Evolutionary conservation across 1,140 invertebrate species (phyloP).

Genomic region (Aphelenchoides avenae): DNA sequence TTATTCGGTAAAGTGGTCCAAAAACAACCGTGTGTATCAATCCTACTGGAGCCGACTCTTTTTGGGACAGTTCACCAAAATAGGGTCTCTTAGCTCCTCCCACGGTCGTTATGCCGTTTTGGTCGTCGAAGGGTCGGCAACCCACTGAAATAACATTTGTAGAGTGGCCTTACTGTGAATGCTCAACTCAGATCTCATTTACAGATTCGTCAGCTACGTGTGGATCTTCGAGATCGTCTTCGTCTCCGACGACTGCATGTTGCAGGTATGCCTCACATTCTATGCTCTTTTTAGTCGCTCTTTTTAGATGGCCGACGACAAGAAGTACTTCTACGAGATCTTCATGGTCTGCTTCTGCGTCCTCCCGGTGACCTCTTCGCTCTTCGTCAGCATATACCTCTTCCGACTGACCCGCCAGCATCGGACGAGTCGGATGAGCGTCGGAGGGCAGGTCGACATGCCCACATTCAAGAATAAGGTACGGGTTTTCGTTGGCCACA

Average conservation of each 20-base stretch:
- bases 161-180: too few species aligned
- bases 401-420: slow-evolving; percentile 57
- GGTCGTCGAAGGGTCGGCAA: too few species aligned
- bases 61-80: too few species aligned
- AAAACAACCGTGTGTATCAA: too few species aligned
- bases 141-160: too few species aligned
- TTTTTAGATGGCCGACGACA: slow-evolving; percentile 7
- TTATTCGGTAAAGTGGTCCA: too few species aligned
- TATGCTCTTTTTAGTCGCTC: not conserved
- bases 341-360: slow-evolving; percentile 57
- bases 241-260: slow-evolving; percentile 52
- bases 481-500: too few species aligned
- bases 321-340: slow-evolving; percentile 47
- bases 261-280: slow-evolving; percentile 38
- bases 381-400: slow-evolving; percentile 57
- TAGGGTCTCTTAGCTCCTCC: too few species aligned
- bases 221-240: slow-evolving; percentile 55
- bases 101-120: too few species aligned
- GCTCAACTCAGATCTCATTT: slow-evolving; percentile 5
- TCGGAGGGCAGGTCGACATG: slow-evolving; percentile 34
- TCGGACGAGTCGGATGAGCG: slow-evolving; percentile 33
- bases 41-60: too few species aligned
- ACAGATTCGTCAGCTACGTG: slow-evolving; percentile 56
- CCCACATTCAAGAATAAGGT: slow-evolving; percentile 55
- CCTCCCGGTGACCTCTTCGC: slow-evolving; percentile 55